Conservation (phyloP, 1,140 invertebrate genomes). For the Intoshia linei region DNA sequence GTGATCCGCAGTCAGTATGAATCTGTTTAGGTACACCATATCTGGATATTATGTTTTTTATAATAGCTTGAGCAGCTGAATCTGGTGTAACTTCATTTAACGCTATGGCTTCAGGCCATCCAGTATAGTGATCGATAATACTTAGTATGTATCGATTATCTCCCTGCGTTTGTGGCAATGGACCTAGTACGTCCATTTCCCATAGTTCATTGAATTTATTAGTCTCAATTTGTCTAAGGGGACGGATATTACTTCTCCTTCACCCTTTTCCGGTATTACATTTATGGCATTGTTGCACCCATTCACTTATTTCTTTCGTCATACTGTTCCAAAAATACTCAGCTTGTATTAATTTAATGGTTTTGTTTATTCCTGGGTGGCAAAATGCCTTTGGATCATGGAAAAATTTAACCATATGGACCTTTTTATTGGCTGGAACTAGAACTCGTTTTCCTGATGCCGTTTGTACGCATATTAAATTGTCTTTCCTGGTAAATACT, state of each 20-base stretch:
- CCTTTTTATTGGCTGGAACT: too few species aligned
- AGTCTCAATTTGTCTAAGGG: not conserved
- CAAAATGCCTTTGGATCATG: too few species aligned
- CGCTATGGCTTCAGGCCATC: conserved; percentile 8
- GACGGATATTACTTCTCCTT: not conserved
- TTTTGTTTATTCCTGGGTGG: not conserved
- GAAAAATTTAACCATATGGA: too few species aligned
- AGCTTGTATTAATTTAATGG: not conserved
- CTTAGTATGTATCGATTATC: conserved; percentile 9
- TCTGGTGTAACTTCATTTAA: too few species aligned
- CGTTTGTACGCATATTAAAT: too few species aligned
- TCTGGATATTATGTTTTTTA: too few species aligned
- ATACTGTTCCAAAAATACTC: not conserved
- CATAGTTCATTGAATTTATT: conserved; percentile 1
- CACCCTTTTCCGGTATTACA: not conserved
- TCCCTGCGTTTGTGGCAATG: conserved; percentile 3
- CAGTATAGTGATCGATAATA: conserved; percentile 9
- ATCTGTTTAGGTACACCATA: too few species aligned
- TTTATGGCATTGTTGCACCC: too few species aligned
- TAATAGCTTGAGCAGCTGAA: too few species aligned
- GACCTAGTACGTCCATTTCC: conserved; percentile 7
- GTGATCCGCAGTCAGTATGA: too few species aligned
- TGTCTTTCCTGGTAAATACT: not conserved
- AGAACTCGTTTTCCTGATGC: too few species aligned
- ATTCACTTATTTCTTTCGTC: not conserved